Evolutionary conservation across 2,888 invertebrate genomes (phyloP).

Genomic region (Drosophila vallismaia): DNA sequence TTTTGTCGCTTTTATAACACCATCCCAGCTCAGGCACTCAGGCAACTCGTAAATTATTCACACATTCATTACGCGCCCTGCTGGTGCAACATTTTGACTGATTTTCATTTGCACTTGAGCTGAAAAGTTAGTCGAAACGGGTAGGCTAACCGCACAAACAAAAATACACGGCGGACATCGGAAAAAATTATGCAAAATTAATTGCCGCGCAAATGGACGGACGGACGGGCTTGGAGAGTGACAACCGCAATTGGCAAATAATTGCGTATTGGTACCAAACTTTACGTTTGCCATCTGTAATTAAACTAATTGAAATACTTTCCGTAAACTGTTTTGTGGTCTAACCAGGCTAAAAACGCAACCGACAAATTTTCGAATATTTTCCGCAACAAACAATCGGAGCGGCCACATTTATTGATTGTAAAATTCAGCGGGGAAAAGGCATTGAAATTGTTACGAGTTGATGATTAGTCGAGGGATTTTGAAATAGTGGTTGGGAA

Average conservation of each 20-base stretch:
- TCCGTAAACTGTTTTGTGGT: constrained; percentile 56
- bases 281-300: constrained; percentile 58
- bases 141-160: constrained; percentile 46
- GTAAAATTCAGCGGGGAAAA: constrained; percentile 10
- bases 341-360: constrained; percentile 54
- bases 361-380: constrained; percentile 32
- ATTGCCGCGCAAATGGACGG: constrained; percentile 62
- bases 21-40: constrained; percentile 31
- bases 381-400: constrained; percentile 35
- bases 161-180: constrained; percentile 41
- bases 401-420: constrained; percentile 33
- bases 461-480: constrained; percentile 11
- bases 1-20: constrained; percentile 37
- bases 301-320: constrained; percentile 74
- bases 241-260: constrained; percentile 75
- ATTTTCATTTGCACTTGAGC: constrained; percentile 60
- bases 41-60: constrained; percentile 66
- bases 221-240: constrained; percentile 8
- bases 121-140: constrained; percentile 32
- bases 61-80: constrained; percentile 67
- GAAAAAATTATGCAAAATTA: constrained; percentile 72
- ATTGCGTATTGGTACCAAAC: constrained; percentile 49
- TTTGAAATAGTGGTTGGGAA: neutral
- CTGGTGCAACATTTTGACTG: constrained; percentile 50
- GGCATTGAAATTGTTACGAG: neutral